phyloP scores from a whole-genome alignment of 2,797 vertebrate genomes.

The Petrocephalus schoutedeni region DNA sequence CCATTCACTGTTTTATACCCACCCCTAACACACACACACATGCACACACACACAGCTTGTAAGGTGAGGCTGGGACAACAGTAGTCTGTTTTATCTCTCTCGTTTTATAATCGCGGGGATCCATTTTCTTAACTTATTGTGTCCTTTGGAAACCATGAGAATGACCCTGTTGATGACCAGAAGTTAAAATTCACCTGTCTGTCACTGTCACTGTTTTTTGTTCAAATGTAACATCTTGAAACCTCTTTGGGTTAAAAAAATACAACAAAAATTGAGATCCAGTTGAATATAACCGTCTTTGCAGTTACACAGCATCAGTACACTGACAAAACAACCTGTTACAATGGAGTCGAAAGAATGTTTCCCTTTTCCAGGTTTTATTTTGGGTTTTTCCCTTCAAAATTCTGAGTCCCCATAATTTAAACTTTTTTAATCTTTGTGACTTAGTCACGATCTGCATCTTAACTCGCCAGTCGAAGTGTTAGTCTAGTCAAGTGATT shows the following conservation, averaged over 20 bases:
- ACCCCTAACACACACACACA: background rate
- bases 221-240: slow-evolving; percentile 46
- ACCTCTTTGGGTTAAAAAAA: slow-evolving; percentile 31
- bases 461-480: background rate
- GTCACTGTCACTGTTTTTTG: slow-evolving; percentile 40
- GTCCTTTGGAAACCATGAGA: slow-evolving; percentile 13
- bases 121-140: slow-evolving; percentile 33
- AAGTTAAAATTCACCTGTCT: background rate
- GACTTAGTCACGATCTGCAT: background rate
- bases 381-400: background rate
- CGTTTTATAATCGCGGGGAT: background rate
- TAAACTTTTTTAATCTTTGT: background rate
- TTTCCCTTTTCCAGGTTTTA: background rate
- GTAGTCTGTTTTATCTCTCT: background rate
- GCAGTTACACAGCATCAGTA: slow-evolving; percentile 26
- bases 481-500: background rate
- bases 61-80: background rate
- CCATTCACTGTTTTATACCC: background rate
- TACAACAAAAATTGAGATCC: slow-evolving; percentile 20
- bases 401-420: background rate
- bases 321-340: background rate
- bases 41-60: background rate
- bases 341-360: background rate
- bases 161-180: background rate
- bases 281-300: slow-evolving; percentile 10